Base-by-base conservation (phyloP, 2,797 vertebrate genomes). In the Chelon labrosus region DNA sequence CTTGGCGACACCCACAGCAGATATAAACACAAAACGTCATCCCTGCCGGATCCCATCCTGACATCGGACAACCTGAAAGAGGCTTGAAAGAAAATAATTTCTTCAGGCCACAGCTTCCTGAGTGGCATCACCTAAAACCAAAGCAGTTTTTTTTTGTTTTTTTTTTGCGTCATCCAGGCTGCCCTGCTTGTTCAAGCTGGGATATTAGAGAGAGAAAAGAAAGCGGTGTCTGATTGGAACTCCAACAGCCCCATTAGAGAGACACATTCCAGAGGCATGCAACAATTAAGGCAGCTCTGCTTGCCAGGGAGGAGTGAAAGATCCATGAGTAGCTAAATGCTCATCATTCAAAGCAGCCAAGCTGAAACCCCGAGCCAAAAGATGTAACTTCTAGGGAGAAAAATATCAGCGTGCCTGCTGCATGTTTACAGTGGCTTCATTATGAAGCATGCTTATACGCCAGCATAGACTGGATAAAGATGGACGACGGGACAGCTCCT, bases 221-320 rank as follows among this genome's bases (percentile, higher is more conserved):
- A 58, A 67, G 25, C 10, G 10, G 61, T 77, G 76, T 77, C 77
- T 88, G 79, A 89, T 72, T 77, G 64, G 75, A 71, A 66, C 61
- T 82, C 76, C 65, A 77, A 52, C 77, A 83, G 66, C 72, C 64
- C 70, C 78, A 86, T 90, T 88, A 92, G 79, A 1, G 41, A 85
- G 77, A 56, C 78, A 68, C 59, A 70, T 90, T 89, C 85, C 85
- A 88, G 77, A 85, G 64, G 82, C 77, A 77, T 80, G 88, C 75
- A 84, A 82, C 85, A 89, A 89, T 91, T 82, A 85, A 80, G 70
- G 73, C 52, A 27, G 66, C 65, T 64, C 67, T 72, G 76, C 67
- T 73, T 89, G 85, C 86, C 87, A 86, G 85, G 42, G 52, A 85
- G 41, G 69, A 85, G 73, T 66, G 61, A 77, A 77, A 81, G 65